These are phyloP conservation scores for Macaca mulatta DNA, from an alignment of 2,113 vertebrate genomes.

Conservation along the genomic window DNA sequence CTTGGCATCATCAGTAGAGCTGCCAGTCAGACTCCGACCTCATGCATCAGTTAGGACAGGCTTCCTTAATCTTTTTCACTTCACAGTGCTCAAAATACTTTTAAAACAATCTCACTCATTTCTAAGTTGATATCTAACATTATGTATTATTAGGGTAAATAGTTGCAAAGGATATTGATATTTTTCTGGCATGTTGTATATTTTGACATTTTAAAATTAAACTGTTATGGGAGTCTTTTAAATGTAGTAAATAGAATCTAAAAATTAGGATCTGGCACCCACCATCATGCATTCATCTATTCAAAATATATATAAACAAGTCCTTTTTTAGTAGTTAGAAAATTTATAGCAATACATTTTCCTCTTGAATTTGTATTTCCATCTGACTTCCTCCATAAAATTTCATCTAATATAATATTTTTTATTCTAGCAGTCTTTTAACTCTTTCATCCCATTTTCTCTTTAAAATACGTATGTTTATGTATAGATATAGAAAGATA, in stretches of 20 bases:
- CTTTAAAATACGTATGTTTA: neutral
- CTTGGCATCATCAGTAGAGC: neutral
- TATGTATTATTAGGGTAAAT: neutral
- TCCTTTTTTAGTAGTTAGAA: neutral
- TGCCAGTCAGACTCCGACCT: neutral
- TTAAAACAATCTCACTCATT: neutral
- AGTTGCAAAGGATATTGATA: neutral
- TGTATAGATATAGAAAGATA: neutral
- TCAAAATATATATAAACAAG: neutral
- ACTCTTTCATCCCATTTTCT: neutral
- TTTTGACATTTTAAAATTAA: neutral
- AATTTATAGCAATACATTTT: neutral
- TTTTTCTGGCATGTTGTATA: neutral
- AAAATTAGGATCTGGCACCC: neutral
- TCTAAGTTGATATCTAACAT: neutral
- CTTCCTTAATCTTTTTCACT: neutral
- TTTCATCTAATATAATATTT: neutral
- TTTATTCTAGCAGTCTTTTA: neutral
- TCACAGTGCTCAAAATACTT: neutral
- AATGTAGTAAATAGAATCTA: neutral
- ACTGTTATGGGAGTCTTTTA: neutral
- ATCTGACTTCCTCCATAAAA: neutral
- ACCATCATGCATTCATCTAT: neutral
- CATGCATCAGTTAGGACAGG: neutral
- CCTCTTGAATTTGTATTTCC: neutral